These are phyloP conservation scores for Protonibea diacanthus DNA, from an alignment of 2,797 vertebrate species.

Conservation along the genomic window DNA sequence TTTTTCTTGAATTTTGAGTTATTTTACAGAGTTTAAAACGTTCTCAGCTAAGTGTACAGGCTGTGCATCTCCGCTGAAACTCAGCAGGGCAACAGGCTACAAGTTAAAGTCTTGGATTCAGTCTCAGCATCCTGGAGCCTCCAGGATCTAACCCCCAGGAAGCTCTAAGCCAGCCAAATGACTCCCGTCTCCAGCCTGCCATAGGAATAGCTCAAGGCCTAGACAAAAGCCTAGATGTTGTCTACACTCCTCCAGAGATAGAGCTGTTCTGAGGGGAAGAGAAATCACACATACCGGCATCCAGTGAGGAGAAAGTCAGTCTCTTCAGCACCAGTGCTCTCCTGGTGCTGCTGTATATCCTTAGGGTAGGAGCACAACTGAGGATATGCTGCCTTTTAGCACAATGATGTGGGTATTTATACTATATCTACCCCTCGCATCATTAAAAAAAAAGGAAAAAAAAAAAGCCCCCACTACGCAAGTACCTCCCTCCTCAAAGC, in stretches of 20 bases:
- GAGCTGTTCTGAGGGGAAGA: slow-evolving; percentile 51
- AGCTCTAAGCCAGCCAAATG: slow-evolving; percentile 25
- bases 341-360: slow-evolving; percentile 86
- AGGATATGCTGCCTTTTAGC: slow-evolving; percentile 85
- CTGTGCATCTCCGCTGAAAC: slow-evolving; percentile 19
- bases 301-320: slow-evolving; percentile 73
- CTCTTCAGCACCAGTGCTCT: slow-evolving; percentile 80
- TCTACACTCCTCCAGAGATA: slow-evolving; percentile 37
- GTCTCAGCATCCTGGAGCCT: slow-evolving; percentile 36
- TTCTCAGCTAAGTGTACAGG: neutral
- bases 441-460: slow-evolving; percentile 80
- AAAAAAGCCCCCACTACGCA: slow-evolving; percentile 81
- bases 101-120: neutral
- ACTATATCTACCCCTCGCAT: slow-evolving; percentile 86
- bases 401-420: slow-evolving; percentile 92
- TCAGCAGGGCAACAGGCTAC: neutral
- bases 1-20: slow-evolving; percentile 2
- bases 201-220: slow-evolving; percentile 34
- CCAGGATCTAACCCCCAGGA: slow-evolving; percentile 1
- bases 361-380: slow-evolving; percentile 85
- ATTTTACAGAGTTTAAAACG: neutral
- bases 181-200: slow-evolving; percentile 4
- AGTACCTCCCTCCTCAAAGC: slow-evolving; percentile 90
- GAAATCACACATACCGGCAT: slow-evolving; percentile 87
- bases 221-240: slow-evolving; percentile 32